phyloP scores from a whole-genome alignment of 2,797 vertebrate genomes.

The Tadarida brasiliensis region DNA sequence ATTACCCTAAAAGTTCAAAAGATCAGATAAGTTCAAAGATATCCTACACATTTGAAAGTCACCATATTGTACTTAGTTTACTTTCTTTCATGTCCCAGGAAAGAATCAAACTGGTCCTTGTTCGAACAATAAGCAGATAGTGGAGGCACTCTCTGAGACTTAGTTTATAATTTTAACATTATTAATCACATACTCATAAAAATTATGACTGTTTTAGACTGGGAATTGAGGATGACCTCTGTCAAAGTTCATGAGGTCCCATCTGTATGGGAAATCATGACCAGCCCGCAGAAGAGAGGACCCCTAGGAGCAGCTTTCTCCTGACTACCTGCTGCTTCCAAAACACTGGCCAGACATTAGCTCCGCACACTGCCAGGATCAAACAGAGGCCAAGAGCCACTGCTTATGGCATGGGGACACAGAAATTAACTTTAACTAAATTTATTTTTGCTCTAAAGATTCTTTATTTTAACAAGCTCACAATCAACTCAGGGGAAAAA shows the following conservation, averaged over 20 bases:
- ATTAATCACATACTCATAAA: conserved; percentile 75
- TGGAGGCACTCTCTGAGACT: conserved; percentile 60
- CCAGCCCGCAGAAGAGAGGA: conserved; percentile 93
- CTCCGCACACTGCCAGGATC: conserved; percentile 94
- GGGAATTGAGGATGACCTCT: conserved; percentile 95
- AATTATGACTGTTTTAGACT: conserved; percentile 89
- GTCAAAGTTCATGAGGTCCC: conserved; percentile 96
- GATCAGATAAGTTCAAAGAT: conserved; percentile 22
- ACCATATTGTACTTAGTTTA: not conserved
- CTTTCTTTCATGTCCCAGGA: not conserved
- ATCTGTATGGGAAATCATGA: conserved; percentile 95
- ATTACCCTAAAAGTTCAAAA: conserved; percentile 37
- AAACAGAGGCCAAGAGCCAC: conserved; percentile 94
- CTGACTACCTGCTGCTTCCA: conserved; percentile 98
- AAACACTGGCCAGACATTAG: conserved; percentile 98
- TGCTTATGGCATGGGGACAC: conserved; percentile 92
- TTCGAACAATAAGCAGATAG: conserved; percentile 17
- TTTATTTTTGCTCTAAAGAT: conserved; percentile 78
- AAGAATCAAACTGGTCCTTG: conserved; percentile 53
- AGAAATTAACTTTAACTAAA: conserved; percentile 84
- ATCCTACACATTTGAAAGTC: conserved; percentile 44
- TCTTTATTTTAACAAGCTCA: conserved; percentile 78
- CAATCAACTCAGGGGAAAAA: conserved; percentile 67
- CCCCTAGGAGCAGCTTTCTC: conserved; percentile 94
- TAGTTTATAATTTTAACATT: conserved; percentile 71